Conservation (phyloP, 2,888 invertebrate species). For the Dyspetes luteomarginatus region DNA sequence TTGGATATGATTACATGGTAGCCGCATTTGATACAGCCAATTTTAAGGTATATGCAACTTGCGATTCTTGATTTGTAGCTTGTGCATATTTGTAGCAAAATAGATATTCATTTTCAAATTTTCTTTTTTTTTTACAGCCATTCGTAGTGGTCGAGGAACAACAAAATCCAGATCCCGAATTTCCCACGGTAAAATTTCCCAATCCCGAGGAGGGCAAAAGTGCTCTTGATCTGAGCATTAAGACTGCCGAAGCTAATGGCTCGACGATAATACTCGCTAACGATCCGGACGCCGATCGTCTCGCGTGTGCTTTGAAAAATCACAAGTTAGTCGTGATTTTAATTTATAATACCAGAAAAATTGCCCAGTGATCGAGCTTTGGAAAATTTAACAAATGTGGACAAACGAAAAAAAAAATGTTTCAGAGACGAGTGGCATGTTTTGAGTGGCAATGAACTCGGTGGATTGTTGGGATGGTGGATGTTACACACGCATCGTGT, state of each 20-base stretch:
- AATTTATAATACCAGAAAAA: conserved; percentile 2
- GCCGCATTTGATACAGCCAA: conserved; percentile 90
- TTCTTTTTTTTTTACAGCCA: conserved; percentile 81
- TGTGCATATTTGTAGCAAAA: too few relatives aligned
- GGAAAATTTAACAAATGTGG: too few relatives aligned
- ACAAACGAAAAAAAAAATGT: conserved; percentile 35
- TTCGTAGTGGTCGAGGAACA: conserved; percentile 90
- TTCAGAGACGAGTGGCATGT: conserved; percentile 91
- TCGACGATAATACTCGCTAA: conserved; percentile 95
- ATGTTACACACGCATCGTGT: conserved; percentile 87
- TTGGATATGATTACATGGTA: conserved; percentile 92
- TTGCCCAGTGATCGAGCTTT: neutral
- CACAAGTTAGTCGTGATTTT: conserved; percentile 84
- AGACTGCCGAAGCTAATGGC: conserved; percentile 89
- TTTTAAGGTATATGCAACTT: conserved; percentile 86
- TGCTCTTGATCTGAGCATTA: conserved; percentile 90
- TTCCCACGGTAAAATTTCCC: conserved; percentile 98
- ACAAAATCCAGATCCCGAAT: conserved; percentile 96
- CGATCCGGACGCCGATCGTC: conserved; percentile 98
- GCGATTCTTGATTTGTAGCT: neutral
- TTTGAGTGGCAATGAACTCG: conserved; percentile 98
- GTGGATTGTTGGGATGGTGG: conserved; percentile 98
- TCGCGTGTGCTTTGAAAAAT: conserved; percentile 94
- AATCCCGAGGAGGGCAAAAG: conserved; percentile 98
- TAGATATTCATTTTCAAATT: too few relatives aligned